These are phyloP conservation scores for Pachyseris speciosa DNA, from an alignment of 64 coral and sea anemone species.

Conservation along the genomic window DNA sequence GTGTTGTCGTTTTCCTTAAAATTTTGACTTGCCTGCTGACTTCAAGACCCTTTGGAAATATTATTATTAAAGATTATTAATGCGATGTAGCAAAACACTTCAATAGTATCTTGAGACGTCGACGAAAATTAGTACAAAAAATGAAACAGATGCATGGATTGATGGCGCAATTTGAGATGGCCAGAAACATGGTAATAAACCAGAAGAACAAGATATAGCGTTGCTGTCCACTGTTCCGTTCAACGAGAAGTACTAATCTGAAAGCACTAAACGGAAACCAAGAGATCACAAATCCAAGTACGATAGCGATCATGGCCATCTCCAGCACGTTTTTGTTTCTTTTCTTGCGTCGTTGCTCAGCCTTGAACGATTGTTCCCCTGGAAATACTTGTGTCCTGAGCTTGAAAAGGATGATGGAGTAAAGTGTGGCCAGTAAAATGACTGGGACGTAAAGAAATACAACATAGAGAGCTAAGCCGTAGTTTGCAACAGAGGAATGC, in stretches of 20 bases:
- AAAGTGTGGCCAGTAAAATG: constrained; percentile 18
- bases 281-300: background rate
- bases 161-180: background rate
- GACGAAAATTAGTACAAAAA: background rate
- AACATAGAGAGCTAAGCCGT: background rate
- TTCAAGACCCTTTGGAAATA: too few relatives aligned
- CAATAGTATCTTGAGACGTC: background rate
- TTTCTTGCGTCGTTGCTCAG: background rate
- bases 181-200: background rate
- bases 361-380: background rate
- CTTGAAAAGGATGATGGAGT: background rate
- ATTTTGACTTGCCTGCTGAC: too few relatives aligned
- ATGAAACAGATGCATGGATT: background rate
- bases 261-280: background rate
- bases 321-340: constrained; percentile 22
- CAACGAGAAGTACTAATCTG: too few relatives aligned
- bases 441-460: background rate
- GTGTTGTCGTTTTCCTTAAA: too few relatives aligned
- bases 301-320: constrained; percentile 23
- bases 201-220: background rate
- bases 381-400: background rate
- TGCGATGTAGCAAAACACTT: background rate
- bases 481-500: background rate
- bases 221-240: background rate
- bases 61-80: too few relatives aligned